Evolutionary conservation across 2,888 invertebrate species (phyloP).

Genomic region (Fragum sueziense): DNA sequence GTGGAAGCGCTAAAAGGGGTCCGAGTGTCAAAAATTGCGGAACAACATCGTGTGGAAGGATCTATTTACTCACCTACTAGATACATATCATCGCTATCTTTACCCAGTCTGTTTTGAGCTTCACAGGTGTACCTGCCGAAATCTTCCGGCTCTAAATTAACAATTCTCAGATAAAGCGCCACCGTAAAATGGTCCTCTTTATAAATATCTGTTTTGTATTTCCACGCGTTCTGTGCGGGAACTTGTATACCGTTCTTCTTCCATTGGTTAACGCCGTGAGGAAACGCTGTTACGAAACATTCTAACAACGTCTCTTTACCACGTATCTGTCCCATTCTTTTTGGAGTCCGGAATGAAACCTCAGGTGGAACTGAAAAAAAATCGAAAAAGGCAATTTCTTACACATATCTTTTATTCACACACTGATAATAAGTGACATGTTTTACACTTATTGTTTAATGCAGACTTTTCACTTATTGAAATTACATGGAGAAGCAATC

Average conservation of each 20-base stretch:
- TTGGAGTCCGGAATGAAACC: constrained; percentile 49
- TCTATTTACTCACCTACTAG: constrained; percentile 66
- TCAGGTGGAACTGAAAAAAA: constrained; percentile 55
- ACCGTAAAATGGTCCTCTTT: constrained; percentile 67
- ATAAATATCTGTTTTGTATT: constrained; percentile 71
- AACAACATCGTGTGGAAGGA: too few relatives aligned
- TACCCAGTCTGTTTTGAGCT: constrained; percentile 67
- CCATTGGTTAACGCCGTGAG: constrained; percentile 76
- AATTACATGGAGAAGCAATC: too few relatives aligned
- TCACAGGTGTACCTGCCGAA: constrained; percentile 71
- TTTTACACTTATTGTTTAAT: too few relatives aligned
- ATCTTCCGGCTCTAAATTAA: constrained; percentile 61
- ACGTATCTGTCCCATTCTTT: constrained; percentile 71
- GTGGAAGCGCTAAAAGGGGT: too few relatives aligned
- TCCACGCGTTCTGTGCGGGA: constrained; percentile 50
- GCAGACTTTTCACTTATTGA: too few relatives aligned
- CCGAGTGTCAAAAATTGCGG: too few relatives aligned
- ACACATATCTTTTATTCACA: too few relatives aligned
- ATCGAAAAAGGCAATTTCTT: background rate
- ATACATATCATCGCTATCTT: constrained; percentile 56
- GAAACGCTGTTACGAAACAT: constrained; percentile 76
- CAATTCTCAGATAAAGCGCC: constrained; percentile 65
- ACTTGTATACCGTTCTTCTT: constrained; percentile 56
- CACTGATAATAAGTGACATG: too few relatives aligned
- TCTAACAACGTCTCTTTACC: constrained; percentile 77